Conservation (phyloP, 2,888 invertebrate genomes). For the Cinara cedri region DNA sequence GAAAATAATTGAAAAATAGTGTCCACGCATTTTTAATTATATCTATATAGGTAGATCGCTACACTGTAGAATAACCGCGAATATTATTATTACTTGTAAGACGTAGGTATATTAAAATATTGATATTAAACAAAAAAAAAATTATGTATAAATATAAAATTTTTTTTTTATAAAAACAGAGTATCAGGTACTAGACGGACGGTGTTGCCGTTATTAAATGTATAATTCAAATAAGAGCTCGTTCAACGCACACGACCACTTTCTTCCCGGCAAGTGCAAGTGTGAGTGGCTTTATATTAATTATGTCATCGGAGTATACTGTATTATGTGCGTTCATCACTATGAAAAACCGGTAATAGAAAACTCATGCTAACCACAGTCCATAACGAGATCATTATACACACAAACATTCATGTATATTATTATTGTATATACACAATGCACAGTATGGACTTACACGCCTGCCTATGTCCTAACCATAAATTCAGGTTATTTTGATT, state of each 20-base stretch:
- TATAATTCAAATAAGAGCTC: slow-evolving; percentile 26
- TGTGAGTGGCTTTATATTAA: slow-evolving; percentile 41
- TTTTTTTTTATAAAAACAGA: background rate
- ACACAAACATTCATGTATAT: too few relatives aligned
- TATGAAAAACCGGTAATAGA: slow-evolving; percentile 52
- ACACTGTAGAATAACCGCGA: too few relatives aligned
- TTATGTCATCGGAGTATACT: slow-evolving; percentile 34
- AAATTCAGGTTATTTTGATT: slow-evolving; percentile 54
- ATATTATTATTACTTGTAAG: background rate
- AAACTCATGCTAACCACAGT: slow-evolving; percentile 28
- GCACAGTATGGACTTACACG: background rate
- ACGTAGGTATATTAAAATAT: background rate
- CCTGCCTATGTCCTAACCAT: slow-evolving; percentile 15
- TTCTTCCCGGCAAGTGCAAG: slow-evolving; percentile 31
- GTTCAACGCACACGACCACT: slow-evolving; percentile 15
- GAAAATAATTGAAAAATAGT: background rate
- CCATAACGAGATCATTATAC: slow-evolving; percentile 46
- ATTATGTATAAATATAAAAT: background rate
- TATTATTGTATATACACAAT: background rate
- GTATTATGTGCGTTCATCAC: slow-evolving; percentile 25
- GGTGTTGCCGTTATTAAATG: slow-evolving; percentile 27
- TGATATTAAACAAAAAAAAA: background rate
- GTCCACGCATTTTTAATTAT: slow-evolving; percentile 27
- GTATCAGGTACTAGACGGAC: too few relatives aligned
- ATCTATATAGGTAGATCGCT: background rate